Percentiles rank a stretch among this genome's conserved stretches.
These are phyloP conservation scores for Hypocryptadius cinnamomeus DNA, from an alignment of 2,113 vertebrate genomes.

Conservation along the genomic window DNA sequence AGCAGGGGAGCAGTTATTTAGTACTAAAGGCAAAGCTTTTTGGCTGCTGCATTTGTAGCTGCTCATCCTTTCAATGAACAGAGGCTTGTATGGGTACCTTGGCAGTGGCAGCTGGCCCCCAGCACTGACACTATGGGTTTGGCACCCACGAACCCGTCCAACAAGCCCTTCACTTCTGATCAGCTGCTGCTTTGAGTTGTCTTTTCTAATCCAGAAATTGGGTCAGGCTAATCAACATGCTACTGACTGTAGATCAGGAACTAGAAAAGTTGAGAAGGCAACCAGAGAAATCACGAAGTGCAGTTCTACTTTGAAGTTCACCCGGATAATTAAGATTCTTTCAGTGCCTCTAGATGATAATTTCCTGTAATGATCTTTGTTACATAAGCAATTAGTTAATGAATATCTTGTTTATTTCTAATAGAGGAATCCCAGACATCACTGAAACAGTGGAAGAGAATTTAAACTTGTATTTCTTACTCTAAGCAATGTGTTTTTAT, in stretches of 20 bases:
- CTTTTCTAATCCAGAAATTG: not conserved
- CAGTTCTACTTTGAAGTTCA: not conserved
- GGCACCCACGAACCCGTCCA: not conserved
- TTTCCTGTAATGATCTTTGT: slow-evolving; percentile 30
- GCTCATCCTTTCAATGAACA: not conserved
- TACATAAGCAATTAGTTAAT: slow-evolving; percentile 17
- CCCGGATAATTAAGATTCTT: not conserved
- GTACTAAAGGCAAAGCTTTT: not conserved
- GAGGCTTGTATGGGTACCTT: not conserved
- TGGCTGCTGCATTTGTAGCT: not conserved
- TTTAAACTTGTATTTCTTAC: not conserved
- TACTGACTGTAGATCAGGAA: not conserved
- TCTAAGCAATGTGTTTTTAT: not conserved
- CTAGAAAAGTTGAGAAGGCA: not conserved
- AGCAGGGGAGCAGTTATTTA: not conserved
- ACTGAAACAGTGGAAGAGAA: not conserved
- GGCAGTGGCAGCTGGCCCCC: not conserved
- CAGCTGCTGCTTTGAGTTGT: not conserved
- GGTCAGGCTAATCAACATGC: not conserved
- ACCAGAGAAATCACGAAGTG: not conserved
- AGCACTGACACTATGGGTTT: not conserved
- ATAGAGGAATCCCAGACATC: not conserved
- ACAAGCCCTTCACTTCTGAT: not conserved
- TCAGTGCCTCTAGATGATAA: not conserved
- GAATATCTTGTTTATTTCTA: slow-evolving; percentile 9